Base-by-base conservation (phyloP, 2,888 invertebrate genomes). In the Drosophila buzzatii region DNA sequence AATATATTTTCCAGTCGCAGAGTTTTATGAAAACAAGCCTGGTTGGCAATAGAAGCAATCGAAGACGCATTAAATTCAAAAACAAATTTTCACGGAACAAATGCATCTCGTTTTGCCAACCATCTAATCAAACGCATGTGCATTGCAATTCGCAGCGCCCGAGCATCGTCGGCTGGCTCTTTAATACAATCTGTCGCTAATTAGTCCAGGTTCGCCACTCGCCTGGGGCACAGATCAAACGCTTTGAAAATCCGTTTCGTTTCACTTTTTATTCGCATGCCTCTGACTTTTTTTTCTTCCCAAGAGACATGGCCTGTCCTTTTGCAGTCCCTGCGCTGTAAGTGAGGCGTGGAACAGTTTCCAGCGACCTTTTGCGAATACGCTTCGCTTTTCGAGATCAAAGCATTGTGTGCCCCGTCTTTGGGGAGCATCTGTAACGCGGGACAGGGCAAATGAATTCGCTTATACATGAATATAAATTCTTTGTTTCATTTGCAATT, bases 1-100 rank as follows among this genome's bases (percentile, higher is more conserved):
- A 81, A 88, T 88, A 88, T 85, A 85, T 85, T 70, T 86, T 74
- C 82, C 75, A 73, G 76, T 81, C 59, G 84, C 85, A 85, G 71
- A 72, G 64, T 81, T 74, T 59, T 66, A 65, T 76, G 69, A 70
- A 78, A 84, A 84, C 86, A 89, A 81, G 49, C 45, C 10, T 68
- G 45, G 62, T 45, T 49, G 65, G 53, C 69, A 57, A 58, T 67
- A 33, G 33, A n/a, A 39, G 2, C 37, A 58, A 75, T 68, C 58
- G 73, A 31, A 63, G 53, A 63, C 52, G 68, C 61, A 75, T 85
- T 87, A 73, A 73, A 79, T 87, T 68, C 76, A 76, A 79, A 82
- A 75, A 70, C 57, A 65, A 62, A 70, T 65, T 39, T 53, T n/a
- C 37, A 20, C 0, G 37, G 23, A 60, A 14, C 52, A 20, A 18